Evolutionary conservation across 1,140 invertebrate species (phyloP).

Genomic region (Amyelois transitella): DNA sequence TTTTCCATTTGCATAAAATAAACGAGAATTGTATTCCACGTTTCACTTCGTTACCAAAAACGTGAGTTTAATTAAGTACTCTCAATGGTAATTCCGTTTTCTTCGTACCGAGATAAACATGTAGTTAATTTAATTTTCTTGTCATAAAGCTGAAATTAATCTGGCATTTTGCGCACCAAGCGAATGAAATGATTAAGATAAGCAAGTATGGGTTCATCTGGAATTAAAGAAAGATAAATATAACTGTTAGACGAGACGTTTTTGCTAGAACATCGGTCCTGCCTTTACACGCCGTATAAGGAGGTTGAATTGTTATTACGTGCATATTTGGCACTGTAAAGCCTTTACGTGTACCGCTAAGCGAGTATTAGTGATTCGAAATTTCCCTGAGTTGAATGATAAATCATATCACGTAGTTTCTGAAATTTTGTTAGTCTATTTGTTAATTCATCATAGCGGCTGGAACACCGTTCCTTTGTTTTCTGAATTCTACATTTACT

Average conservation of each 20-base stretch:
- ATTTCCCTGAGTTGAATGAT: constrained; percentile 41
- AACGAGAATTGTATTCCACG: neutral
- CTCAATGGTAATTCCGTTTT: neutral
- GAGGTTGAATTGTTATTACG: constrained; percentile 43
- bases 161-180: constrained; percentile 9
- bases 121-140: constrained; percentile 4
- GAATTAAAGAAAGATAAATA: constrained; percentile 41
- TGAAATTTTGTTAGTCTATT: neutral
- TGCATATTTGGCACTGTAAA: constrained; percentile 62
- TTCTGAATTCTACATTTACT: neutral
- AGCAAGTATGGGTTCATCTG: constrained; percentile 12
- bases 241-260: constrained; percentile 22
- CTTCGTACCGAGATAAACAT: neutral
- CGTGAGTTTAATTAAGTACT: neutral
- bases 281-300: constrained; percentile 55
- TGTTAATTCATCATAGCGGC: neutral
- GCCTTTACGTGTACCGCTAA: constrained; percentile 57
- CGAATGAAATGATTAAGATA: constrained; percentile 20
- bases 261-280: constrained; percentile 33
- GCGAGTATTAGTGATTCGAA: constrained; percentile 44
- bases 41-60: neutral
- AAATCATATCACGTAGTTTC: constrained; percentile 18
- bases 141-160: neutral
- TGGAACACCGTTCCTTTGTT: neutral
- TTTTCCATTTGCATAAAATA: neutral